phyloP scores from a whole-genome alignment of 2,113 vertebrate species.

The Xiphophorus couchianus region DNA sequence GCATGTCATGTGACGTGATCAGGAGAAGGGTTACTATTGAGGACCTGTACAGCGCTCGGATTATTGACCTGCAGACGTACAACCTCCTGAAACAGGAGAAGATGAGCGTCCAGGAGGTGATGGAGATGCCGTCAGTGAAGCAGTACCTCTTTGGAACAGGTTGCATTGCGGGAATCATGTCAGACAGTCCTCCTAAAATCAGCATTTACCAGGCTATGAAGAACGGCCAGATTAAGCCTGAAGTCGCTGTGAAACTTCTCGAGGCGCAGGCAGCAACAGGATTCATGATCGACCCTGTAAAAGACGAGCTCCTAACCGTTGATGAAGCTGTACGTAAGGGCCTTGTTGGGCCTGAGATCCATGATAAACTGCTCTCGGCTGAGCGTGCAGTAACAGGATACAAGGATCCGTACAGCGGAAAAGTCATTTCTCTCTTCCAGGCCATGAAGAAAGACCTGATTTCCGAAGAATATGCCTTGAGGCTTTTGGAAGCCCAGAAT shows the following conservation, averaged over 20 bases:
- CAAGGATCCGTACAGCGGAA: conserved; percentile 93
- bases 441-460: conserved; percentile 96
- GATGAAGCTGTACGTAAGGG: conserved; percentile 96
- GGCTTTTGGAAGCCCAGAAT: conserved; percentile 91
- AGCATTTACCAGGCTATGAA: conserved; percentile 93
- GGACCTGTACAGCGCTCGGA: conserved; percentile 79
- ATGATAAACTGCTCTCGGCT: conserved; percentile 92
- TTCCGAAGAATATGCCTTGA: conserved; percentile 88
- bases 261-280: conserved; percentile 97
- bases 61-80: conserved; percentile 86
- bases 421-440: conserved; percentile 94
- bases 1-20: conserved; percentile 86
- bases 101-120: conserved; percentile 86
- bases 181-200: conserved; percentile 84
- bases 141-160: conserved; percentile 91
- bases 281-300: conserved; percentile 90
- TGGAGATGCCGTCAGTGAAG: conserved; percentile 85
- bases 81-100: conserved; percentile 88
- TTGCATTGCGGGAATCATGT: conserved; percentile 88
- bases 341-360: conserved; percentile 93
- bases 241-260: conserved; percentile 88
- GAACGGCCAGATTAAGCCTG: conserved; percentile 85
- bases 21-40: conserved; percentile 87
- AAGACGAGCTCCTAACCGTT: conserved; percentile 89
- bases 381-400: conserved; percentile 96